These are phyloP conservation scores for Acanthiza pusilla DNA, from an alignment of 2,797 vertebrate genomes.

Conservation along the genomic window DNA sequence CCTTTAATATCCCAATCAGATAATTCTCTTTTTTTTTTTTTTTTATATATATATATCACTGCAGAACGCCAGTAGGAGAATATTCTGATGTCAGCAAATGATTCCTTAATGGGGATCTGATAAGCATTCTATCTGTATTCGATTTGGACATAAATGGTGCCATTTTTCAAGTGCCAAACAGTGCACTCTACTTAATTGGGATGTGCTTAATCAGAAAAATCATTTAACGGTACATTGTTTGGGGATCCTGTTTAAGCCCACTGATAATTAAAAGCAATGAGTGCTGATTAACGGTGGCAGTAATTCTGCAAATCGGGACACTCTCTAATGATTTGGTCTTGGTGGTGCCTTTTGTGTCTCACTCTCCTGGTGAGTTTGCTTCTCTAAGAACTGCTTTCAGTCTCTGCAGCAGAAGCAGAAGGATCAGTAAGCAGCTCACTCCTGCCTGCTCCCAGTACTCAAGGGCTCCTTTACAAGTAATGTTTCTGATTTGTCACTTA, in stretches of 20 bases:
- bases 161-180: conserved; percentile 32
- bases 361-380: not conserved
- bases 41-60: not conserved
- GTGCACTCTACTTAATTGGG: conserved; percentile 20
- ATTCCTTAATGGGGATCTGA: conserved; percentile 21
- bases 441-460: not conserved
- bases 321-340: conserved; percentile 14
- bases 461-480: not conserved
- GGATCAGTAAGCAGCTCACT: not conserved
- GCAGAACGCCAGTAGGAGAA: not conserved
- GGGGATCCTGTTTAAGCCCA: conserved; percentile 8
- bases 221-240: conserved; percentile 45
- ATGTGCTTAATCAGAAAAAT: conserved; percentile 59
- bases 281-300: not conserved
- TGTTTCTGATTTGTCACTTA: not conserved
- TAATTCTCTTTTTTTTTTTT: not conserved
- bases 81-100: conserved; percentile 21
- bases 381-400: not conserved
- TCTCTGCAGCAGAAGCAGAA: not conserved
- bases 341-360: not conserved
- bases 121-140: conserved; percentile 39
- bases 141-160: conserved; percentile 11
- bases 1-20: not conserved
- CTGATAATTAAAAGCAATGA: conserved; percentile 41
- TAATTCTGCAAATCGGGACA: not conserved